Base-by-base conservation (phyloP, 92 coral and sea anemone genomes). In the Zoanthus sansibaricus region DNA sequence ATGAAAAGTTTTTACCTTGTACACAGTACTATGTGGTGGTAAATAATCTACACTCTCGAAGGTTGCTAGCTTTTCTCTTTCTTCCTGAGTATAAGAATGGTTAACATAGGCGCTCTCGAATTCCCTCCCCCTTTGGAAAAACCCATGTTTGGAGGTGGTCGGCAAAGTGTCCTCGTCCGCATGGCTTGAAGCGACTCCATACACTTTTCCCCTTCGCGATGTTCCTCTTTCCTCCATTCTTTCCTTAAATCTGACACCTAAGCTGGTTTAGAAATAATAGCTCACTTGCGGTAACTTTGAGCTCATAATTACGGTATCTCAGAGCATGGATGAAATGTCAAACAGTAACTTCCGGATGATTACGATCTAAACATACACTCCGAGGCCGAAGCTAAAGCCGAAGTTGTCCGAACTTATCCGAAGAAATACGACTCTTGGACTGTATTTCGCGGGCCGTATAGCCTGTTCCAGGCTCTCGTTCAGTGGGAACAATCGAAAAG, bases 91-190 rank as follows among this genome's bases (percentile, higher is more conserved):
- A 82, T 95, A 97, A 25, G 91, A 93, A 69, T 97, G 99, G 82
- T 97, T 97, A 3, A 95, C 99, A 83, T 97, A 97, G 6, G 92
- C 98, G 83, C 99, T 97, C 82, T 97, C 98, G 86, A 97, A 97
- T 72, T 97, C 99, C 68, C 99, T 92, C 7, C 99, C 99, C 72
- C 91, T 97, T 76, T 97, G 99, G 82, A 97, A 97, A 93, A 97
- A 97, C 66, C 94, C 86, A 54, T 98, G 94, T 62, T 88, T 91
- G 0, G 94, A 93, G 44, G 71, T 73, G 6, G 93, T 90, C 6
- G 99, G 99, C 61, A 95, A 80, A 25, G 95, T 69, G 59, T 97
- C 99, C 83, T 97, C 99, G 59, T 97, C 99, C 4, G 94, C 97
- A 83, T 97, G 98, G 51, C 96, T 88, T 8, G 97, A 90, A 5